Percentiles rank a stretch among this genome's conserved stretches.
Evolutionary conservation across 2,888 invertebrate species (phyloP).

Genomic region (Sympetrum striolatum): DNA sequence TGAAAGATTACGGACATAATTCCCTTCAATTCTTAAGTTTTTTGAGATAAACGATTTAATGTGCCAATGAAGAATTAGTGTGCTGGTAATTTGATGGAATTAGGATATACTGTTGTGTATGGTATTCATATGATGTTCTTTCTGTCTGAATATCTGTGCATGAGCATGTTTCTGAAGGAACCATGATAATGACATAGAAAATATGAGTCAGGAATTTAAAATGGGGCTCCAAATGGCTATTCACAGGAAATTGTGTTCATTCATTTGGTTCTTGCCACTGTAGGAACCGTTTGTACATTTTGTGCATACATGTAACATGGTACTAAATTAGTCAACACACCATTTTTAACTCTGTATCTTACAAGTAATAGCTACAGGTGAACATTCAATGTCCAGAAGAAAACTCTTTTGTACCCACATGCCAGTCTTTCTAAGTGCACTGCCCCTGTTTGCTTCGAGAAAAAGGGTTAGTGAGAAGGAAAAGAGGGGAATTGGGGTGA

Average conservation of each 20-base stretch:
- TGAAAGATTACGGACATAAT: background rate
- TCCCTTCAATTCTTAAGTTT: background rate
- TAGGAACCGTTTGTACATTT: constrained; percentile 50
- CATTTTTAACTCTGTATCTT: constrained; percentile 48
- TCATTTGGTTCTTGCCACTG: constrained; percentile 49
- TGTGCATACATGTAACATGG: constrained; percentile 48
- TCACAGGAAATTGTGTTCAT: constrained; percentile 28
- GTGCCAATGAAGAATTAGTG: too few species aligned
- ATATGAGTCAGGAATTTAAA: background rate
- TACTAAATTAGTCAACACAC: constrained; percentile 48
- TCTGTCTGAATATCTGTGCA: too few species aligned
- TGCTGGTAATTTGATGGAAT: too few species aligned
- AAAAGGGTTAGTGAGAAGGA: background rate
- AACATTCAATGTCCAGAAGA: constrained; percentile 41
- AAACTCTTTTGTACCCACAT: constrained; percentile 37
- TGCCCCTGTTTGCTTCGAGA: constrained; percentile 26
- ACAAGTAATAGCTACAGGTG: constrained; percentile 49
- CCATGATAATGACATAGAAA: too few species aligned
- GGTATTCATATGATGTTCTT: too few species aligned
- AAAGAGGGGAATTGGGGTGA: background rate
- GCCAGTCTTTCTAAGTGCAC: constrained; percentile 39
- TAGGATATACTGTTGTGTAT: too few species aligned
- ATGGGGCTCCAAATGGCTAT: constrained; percentile 11
- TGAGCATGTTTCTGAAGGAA: too few species aligned
- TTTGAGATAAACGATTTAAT: background rate